phyloP scores from a whole-genome alignment of 1,140 invertebrate species.

The Drosophila nigromelanica region DNA sequence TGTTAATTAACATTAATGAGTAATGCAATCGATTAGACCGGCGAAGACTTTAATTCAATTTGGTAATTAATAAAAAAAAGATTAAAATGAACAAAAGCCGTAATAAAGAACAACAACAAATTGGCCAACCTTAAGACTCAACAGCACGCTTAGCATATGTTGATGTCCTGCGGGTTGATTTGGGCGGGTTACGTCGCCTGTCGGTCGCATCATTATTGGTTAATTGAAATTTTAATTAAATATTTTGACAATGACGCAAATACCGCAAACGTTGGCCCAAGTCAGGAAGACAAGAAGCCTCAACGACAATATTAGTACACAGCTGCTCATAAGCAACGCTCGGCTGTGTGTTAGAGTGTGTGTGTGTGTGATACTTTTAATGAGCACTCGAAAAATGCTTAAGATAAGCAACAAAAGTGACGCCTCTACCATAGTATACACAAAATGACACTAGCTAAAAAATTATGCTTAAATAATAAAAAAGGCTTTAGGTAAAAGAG shows the following conservation, averaged over 20 bases:
- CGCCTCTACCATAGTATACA: constrained; percentile 2
- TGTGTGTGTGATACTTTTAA: constrained; percentile 26
- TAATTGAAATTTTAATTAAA: constrained; percentile 81
- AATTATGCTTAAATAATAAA: background rate
- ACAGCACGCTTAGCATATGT: constrained; percentile 40
- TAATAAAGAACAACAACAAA: constrained; percentile 36
- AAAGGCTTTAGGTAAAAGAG: too few species aligned
- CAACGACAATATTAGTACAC: constrained; percentile 30
- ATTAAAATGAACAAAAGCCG: background rate
- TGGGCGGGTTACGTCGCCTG: constrained; percentile 10
- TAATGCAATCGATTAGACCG: constrained; percentile 38
- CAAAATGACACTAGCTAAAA: constrained; percentile 21
- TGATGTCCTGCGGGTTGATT: constrained; percentile 45
- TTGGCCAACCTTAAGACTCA: constrained; percentile 27
- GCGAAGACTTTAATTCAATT: constrained; percentile 43
- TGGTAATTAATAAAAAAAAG: constrained; percentile 18
- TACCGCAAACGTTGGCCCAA: constrained; percentile 54
- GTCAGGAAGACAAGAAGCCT: constrained; percentile 18
- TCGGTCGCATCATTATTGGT: constrained; percentile 66
- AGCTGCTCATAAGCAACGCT: constrained; percentile 40
- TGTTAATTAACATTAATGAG: constrained; percentile 13
- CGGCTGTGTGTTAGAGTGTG: background rate
- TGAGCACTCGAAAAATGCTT: constrained; percentile 31
- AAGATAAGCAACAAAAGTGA: constrained; percentile 7
- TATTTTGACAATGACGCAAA: constrained; percentile 73